A percentile compares a stretch with the other conserved stretches of the same genome.
Evolutionary conservation across 2,888 invertebrate genomes (phyloP).

Genomic region (Tinea pellionella): DNA sequence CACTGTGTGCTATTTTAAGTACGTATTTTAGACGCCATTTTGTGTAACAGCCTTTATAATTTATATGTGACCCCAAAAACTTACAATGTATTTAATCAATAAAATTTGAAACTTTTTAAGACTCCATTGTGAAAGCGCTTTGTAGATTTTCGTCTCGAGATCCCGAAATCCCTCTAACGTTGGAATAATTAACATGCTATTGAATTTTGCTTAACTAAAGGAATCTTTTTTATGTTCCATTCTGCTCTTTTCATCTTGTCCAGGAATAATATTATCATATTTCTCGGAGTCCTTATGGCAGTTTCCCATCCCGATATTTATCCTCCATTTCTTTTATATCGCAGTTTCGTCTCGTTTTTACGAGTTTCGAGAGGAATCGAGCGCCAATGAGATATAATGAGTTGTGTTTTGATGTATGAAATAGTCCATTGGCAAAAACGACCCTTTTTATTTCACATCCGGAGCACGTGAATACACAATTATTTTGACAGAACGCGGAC

Average conservation of each 20-base stretch:
- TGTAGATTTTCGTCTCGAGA: neutral
- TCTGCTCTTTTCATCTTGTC: constrained; percentile 26
- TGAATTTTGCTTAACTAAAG: constrained; percentile 27
- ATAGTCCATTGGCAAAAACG: constrained; percentile 43
- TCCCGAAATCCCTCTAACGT: constrained; percentile 11
- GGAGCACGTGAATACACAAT: constrained; percentile 51
- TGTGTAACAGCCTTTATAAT: neutral
- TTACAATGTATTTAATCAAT: neutral
- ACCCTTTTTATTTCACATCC: constrained; percentile 53
- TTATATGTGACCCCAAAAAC: neutral
- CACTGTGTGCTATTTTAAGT: neutral
- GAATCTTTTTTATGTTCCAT: constrained; percentile 7
- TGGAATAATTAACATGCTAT: constrained; percentile 23
- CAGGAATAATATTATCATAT: constrained; percentile 41
- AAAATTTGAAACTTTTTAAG: neutral
- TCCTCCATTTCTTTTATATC: constrained; percentile 53
- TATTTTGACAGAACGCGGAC: constrained; percentile 25
- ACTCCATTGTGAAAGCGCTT: neutral
- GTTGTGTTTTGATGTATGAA: constrained; percentile 47
- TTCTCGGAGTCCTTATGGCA: constrained; percentile 36
- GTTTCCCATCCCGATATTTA: constrained; percentile 59
- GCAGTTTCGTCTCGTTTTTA: constrained; percentile 57
- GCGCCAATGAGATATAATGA: constrained; percentile 28
- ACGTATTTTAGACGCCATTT: neutral
- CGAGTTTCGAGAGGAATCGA: constrained; percentile 32